Base-by-base conservation (phyloP, 2,797 vertebrate genomes). In the Morus bassanus region DNA sequence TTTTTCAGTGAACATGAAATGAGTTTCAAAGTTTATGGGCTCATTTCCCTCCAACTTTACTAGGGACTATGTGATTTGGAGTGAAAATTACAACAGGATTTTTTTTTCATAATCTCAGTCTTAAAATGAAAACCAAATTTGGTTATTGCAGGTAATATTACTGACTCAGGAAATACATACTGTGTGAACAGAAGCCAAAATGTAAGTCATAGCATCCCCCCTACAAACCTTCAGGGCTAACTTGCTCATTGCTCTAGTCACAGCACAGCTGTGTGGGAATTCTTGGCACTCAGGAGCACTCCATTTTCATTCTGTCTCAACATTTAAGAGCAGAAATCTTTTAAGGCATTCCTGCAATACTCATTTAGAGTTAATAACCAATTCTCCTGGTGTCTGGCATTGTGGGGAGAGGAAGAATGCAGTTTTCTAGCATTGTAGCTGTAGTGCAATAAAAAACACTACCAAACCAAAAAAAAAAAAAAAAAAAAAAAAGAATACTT, bases 181-280 rank as follows among this genome's bases (percentile, higher is more conserved):
- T 43, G 25, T 79, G 73, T 65, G 84, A 91, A 86, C 27, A 6
- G 46, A 72, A 85, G 78, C 45, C 57, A 92, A 85, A 82, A 54
- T 18, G 9, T 28, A 83, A 92, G 53, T 15, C 70, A 9, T 3
- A 79, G 33, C 17, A 4, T n/a, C 51, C 9, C 54, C 23, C 13
- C 33, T 48, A 10, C 14, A 82, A 91, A 76, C 43, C n/a, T 77
- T 59, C 64, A 83, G 60, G 63, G 31, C 41, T 50, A 37, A 41
- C 56, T 41, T 67, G 25, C 43, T 91, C 60, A 11, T 68, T 84
- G 85, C 69, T 75, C 21, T 6, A 31, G 51, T 73, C 13, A 18
- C 21, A 79, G 86, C 59, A 63, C 93, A 93, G 81, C 78, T 94
- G 84, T 48, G 70, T 76, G 89, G 86, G 75, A 96, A 87, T 93